phyloP scores from a whole-genome alignment of 2,113 vertebrate species.

The Anthoscopus minutus region DNA sequence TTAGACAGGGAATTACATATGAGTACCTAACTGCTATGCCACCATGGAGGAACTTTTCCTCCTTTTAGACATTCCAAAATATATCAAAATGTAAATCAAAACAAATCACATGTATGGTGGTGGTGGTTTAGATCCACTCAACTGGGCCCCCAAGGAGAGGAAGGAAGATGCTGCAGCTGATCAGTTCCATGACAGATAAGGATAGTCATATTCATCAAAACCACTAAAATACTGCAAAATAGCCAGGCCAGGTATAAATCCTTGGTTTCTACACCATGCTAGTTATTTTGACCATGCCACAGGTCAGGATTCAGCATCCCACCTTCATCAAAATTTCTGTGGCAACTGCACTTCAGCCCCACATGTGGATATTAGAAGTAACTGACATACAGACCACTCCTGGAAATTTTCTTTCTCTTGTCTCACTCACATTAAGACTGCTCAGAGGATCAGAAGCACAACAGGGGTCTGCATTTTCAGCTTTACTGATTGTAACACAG shows the following conservation, averaged over 20 bases:
- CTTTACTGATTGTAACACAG: not conserved
- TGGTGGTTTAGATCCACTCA: not conserved
- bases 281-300: not conserved
- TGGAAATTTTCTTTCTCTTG: not conserved
- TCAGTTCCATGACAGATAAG: not conserved
- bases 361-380: not conserved
- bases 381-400: too few species aligned
- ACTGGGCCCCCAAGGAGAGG: not conserved
- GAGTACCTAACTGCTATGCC: not conserved
- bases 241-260: not conserved
- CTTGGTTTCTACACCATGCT: not conserved
- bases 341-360: not conserved
- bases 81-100: not conserved
- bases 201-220: not conserved
- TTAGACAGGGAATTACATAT: not conserved
- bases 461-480: not conserved
- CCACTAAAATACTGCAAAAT: not conserved
- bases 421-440: not conserved
- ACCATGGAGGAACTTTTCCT: not conserved
- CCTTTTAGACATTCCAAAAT: not conserved
- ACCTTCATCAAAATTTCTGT: not conserved
- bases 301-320: not conserved
- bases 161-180: not conserved
- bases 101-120: not conserved
- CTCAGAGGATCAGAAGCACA: not conserved